Conservation (phyloP, 1,140 invertebrate species). For the Macrosteles quadrilineatus region DNA sequence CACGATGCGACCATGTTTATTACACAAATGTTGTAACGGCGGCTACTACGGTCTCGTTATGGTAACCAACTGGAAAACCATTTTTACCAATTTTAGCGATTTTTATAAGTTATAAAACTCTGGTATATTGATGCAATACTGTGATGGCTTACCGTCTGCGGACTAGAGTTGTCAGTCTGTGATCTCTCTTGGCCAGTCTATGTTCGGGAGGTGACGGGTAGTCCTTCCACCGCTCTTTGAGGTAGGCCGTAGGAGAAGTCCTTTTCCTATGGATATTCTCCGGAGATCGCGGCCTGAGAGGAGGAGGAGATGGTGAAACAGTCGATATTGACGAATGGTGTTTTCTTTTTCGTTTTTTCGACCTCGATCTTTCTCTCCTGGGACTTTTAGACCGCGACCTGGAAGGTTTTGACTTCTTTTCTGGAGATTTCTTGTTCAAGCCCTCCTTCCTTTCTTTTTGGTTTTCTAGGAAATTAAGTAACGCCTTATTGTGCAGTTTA, state of each 20-base stretch:
- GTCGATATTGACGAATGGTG: constrained; percentile 3
- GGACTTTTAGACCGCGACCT: neutral
- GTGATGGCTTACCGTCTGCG: constrained; percentile 3
- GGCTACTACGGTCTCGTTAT: no score
- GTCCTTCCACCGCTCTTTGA: constrained; percentile 4
- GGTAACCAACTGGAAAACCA: no score
- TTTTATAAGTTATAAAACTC: no score
- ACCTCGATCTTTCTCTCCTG: neutral
- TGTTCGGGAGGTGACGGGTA: neutral
- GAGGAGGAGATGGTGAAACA: neutral
- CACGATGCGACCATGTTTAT: no score
- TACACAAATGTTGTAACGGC: no score
- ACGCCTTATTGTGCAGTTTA: constrained; percentile 8
- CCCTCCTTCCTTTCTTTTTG: neutral
- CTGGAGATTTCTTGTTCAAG: neutral
- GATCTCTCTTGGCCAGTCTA: neutral
- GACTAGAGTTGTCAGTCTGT: no score
- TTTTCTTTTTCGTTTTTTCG: constrained; percentile 1
- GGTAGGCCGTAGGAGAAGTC: neutral
- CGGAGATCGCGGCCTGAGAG: neutral
- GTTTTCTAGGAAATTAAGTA: constrained; percentile 10
- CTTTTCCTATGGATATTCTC: neutral
- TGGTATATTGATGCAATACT: no score
- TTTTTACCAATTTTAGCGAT: no score
- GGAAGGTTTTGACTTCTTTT: neutral